Conservation (phyloP, 2,888 invertebrate species). For the Andrena minutula region DNA sequence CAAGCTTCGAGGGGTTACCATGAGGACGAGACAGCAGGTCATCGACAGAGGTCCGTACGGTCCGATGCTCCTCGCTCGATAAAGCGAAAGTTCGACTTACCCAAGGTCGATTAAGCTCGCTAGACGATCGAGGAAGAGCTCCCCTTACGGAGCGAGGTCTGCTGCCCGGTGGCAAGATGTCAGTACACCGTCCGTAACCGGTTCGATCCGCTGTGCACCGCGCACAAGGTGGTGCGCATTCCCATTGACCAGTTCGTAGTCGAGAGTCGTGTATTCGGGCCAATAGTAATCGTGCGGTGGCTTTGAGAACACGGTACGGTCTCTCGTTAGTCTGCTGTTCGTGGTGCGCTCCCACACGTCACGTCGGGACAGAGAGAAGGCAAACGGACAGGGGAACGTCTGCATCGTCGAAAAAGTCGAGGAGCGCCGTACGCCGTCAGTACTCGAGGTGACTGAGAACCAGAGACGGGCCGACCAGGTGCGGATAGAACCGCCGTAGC, state of each 20-base stretch:
- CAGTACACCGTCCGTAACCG: conserved; percentile 75
- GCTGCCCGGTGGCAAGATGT: conserved; percentile 74
- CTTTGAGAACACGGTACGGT: conserved; percentile 71
- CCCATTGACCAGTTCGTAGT: conserved; percentile 81
- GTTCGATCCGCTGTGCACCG: conserved; percentile 75
- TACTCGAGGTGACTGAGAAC: background rate
- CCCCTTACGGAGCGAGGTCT: background rate
- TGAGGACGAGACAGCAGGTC: background rate
- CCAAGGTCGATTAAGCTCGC: conserved; percentile 18
- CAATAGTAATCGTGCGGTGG: conserved; percentile 81
- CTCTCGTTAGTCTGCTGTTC: conserved; percentile 57
- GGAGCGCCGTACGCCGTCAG: background rate
- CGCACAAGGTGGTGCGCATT: conserved; percentile 81
- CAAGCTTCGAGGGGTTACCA: background rate
- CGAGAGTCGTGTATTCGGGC: conserved; percentile 67
- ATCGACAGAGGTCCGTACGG: background rate
- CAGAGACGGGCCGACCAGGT: conserved; percentile 1
- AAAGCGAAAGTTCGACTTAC: conserved; percentile 23
- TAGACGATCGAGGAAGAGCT: background rate
- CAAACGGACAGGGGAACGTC: background rate
- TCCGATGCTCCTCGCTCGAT: conserved; percentile 24
- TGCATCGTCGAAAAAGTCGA: background rate
- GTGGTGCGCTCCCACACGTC: conserved; percentile 63
- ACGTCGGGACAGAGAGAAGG: conserved; percentile 32
- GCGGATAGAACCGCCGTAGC: conserved; percentile 10